Percentiles rank a stretch among this genome's conserved stretches.
phyloP scores from a whole-genome alignment of 1,140 invertebrate species.

The Drosophila leontia region DNA sequence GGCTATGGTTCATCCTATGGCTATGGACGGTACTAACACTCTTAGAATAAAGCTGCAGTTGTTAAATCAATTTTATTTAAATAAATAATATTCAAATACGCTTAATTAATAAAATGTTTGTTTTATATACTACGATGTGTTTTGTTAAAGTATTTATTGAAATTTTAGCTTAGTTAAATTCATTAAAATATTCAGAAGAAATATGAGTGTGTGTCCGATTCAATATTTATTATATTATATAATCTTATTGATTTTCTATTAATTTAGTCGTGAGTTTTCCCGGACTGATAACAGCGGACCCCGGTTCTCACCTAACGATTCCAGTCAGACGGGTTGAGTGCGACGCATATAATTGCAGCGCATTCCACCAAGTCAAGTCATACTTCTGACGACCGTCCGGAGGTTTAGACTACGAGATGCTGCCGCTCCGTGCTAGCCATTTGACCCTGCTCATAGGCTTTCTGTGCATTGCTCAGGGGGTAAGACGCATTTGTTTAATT shows the following conservation, averaged over 20 bases:
- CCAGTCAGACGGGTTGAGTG: slow-evolving; percentile 62
- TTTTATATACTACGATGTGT: no score
- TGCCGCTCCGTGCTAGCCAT: not conserved
- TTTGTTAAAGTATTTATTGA: no score
- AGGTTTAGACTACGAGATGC: slow-evolving; percentile 36
- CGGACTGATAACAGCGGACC: slow-evolving; percentile 59
- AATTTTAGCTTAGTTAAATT: no score
- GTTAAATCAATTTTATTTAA: slow-evolving; percentile 8
- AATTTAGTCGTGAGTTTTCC: slow-evolving; percentile 36
- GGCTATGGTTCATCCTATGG: slow-evolving; percentile 55
- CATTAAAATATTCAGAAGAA: no score
- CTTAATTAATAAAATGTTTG: no score
- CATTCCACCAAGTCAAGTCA: slow-evolving; percentile 35
- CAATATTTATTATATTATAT: not conserved
- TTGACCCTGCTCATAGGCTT: slow-evolving; percentile 4
- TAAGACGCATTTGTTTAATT: slow-evolving; percentile 11
- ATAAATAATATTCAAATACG: slow-evolving; percentile 1
- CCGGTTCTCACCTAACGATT: slow-evolving; percentile 51
- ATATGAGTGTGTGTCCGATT: no score
- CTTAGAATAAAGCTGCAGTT: not conserved
- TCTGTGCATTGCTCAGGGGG: slow-evolving; percentile 34
- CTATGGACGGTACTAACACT: slow-evolving; percentile 45
- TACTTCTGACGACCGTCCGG: slow-evolving; percentile 25
- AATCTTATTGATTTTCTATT: slow-evolving; percentile 28
- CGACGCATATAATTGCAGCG: slow-evolving; percentile 31